These are phyloP conservation scores for Chelmon rostratus DNA, from an alignment of 2,797 vertebrate genomes.

Conservation along the genomic window DNA sequence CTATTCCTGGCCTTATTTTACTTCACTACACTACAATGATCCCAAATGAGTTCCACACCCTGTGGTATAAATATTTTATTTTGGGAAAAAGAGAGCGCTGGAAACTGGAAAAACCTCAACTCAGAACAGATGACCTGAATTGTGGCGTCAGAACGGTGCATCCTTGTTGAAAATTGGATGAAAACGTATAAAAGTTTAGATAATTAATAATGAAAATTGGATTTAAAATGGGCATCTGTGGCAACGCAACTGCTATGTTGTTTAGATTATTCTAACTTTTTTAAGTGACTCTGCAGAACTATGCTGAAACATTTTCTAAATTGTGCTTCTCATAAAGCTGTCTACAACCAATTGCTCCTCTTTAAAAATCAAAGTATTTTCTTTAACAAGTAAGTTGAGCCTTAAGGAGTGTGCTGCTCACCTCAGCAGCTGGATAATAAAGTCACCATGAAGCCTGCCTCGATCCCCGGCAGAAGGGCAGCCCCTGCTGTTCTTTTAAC, in stretches of 20 bases:
- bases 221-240: background rate
- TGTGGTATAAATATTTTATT: background rate
- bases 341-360: background rate
- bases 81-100: background rate
- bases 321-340: background rate
- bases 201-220: background rate
- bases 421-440: slow-evolving; percentile 20
- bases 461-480: background rate
- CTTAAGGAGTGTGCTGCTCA: slow-evolving; percentile 8
- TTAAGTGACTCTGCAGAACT: background rate
- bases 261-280: background rate
- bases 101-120: background rate
- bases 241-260: background rate
- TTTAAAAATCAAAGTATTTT: background rate
- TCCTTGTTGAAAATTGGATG: background rate
- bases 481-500: slow-evolving; percentile 4
- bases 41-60: background rate
- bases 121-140: background rate
- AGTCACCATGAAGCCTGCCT: slow-evolving; percentile 3
- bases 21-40: background rate
- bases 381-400: background rate
- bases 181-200: background rate
- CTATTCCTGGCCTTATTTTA: background rate
- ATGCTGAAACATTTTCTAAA: background rate
- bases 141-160: background rate